Conservation (phyloP, 2,888 invertebrate species). For the Rhabditoides inermis region DNA sequence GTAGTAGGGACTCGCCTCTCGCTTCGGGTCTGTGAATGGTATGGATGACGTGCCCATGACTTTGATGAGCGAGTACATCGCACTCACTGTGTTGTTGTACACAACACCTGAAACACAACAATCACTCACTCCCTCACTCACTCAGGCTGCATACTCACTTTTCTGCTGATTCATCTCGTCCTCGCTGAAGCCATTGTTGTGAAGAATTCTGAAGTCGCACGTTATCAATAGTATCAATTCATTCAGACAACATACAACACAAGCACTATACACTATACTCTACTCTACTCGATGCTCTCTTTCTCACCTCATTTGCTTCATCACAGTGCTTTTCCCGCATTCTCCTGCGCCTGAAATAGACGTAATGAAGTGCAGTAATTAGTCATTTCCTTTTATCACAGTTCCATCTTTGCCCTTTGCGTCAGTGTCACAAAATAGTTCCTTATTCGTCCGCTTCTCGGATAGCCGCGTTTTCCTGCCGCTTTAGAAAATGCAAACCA, state of each 20-base stretch:
- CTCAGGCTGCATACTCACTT: conserved; percentile 8
- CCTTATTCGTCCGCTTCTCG: no score
- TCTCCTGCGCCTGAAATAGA: conserved; percentile 43
- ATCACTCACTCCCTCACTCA: neutral
- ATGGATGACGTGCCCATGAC: conserved; percentile 34
- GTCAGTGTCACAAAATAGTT: no score
- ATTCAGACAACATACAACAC: neutral
- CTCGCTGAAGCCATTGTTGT: conserved; percentile 36
- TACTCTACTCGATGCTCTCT: no score
- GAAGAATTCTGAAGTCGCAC: conserved; percentile 29
- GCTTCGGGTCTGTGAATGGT: conserved; percentile 23
- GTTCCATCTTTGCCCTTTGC: no score
- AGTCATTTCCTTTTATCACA: no score
- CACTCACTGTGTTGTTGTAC: conserved; percentile 41
- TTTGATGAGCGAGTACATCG: conserved; percentile 41
- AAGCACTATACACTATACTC: neutral
- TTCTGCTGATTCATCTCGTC: conserved; percentile 23
- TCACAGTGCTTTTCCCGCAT: conserved; percentile 46
- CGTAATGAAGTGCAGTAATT: no score
- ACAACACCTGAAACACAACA: conserved; percentile 28
- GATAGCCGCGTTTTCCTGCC: no score
- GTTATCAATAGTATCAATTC: neutral
- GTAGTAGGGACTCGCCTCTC: conserved; percentile 36
- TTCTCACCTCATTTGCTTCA: conserved; percentile 46
- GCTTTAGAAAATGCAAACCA: no score